Evolutionary conservation across 2,797 vertebrate genomes (phyloP).

Genomic region (Xerus rutilus): DNA sequence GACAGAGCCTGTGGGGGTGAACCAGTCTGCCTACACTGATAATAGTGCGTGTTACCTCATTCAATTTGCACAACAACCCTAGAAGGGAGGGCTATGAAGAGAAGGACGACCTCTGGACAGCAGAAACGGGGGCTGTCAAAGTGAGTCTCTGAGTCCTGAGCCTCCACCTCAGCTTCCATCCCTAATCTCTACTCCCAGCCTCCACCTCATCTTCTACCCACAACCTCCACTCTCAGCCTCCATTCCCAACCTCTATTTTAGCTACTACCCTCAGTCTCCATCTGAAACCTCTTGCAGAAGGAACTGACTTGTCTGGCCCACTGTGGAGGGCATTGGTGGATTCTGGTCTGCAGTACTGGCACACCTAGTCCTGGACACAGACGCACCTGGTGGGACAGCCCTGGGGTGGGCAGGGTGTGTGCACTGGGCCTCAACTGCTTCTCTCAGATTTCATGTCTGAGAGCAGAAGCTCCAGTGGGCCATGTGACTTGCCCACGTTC

Average conservation of each 20-base stretch:
- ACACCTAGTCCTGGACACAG: no score
- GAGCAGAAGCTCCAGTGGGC: rapidly evolving
- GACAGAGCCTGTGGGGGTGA: not conserved
- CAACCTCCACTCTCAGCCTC: not conserved
- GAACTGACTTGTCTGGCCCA: rapidly evolving
- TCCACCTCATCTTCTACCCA: not conserved
- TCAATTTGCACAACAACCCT: not conserved
- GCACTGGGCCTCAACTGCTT: no score
- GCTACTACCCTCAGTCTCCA: not conserved
- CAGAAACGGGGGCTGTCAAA: not conserved
- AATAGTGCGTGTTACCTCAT: no score
- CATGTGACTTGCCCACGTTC: not conserved
- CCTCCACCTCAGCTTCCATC: no score
- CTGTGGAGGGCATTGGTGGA: rapidly evolving
- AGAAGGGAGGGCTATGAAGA: not conserved
- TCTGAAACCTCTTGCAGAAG: not conserved
- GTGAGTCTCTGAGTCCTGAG: not conserved
- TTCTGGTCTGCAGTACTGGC: rapidly evolving
- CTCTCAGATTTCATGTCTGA: rapidly evolving
- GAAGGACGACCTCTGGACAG: not conserved
- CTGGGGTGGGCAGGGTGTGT: no score
- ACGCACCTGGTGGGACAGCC: no score
- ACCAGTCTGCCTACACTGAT: not conserved
- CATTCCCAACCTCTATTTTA: no score
- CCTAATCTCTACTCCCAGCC: no score